These are phyloP conservation scores for Sesamia inferens DNA, from an alignment of 2,888 invertebrate species.

Conservation along the genomic window DNA sequence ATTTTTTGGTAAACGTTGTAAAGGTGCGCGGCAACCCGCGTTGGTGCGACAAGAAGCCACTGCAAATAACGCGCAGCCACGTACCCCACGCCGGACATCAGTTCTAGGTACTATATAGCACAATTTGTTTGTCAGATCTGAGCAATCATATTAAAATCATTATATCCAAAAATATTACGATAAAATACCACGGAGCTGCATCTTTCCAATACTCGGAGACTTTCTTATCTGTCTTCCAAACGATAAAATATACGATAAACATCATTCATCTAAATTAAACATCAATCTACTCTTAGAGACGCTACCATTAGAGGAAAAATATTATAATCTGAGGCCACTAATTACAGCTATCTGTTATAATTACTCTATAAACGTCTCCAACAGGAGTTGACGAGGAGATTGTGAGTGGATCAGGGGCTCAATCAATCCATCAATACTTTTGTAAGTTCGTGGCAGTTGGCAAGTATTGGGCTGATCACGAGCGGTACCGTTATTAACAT, in stretches of 20 bases:
- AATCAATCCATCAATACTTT: constrained; percentile 58
- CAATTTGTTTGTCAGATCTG: too few species aligned
- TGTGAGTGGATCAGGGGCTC: constrained; percentile 41
- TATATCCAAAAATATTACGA: not conserved
- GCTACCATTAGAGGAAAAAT: constrained; percentile 2
- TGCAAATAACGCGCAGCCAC: too few species aligned
- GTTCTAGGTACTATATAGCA: too few species aligned
- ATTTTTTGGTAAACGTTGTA: too few species aligned
- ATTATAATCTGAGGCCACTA: constrained; percentile 11
- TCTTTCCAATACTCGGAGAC: not conserved
- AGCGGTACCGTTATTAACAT: constrained; percentile 12
- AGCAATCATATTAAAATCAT: too few species aligned
- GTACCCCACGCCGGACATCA: too few species aligned
- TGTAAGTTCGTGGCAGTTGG: constrained; percentile 46
- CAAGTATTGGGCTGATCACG: constrained; percentile 37
- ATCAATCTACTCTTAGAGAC: constrained; percentile 20
- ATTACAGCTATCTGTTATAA: constrained; percentile 46
- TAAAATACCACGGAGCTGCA: not conserved
- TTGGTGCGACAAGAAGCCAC: too few species aligned
- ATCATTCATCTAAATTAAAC: constrained; percentile 18
- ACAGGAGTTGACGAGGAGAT: constrained; percentile 44
- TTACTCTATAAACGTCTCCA: constrained; percentile 41
- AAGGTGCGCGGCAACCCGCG: too few species aligned
- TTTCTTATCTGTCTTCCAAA: not conserved
- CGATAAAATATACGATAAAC: not conserved